These are phyloP conservation scores for Ptychoptera contaminata DNA, from an alignment of 2,888 invertebrate species.

Conservation along the genomic window DNA sequence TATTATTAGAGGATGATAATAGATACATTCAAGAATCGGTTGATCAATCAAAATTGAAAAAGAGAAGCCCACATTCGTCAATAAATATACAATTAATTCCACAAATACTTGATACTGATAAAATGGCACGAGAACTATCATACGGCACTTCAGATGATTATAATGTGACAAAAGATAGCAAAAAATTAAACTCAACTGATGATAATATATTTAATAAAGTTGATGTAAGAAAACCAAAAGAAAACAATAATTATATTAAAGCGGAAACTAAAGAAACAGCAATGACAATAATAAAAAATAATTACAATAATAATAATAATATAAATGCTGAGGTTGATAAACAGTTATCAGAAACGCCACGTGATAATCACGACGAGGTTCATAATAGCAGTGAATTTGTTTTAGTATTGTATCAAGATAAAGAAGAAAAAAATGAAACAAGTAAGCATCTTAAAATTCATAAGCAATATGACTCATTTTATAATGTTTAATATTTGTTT, in stretches of 20 bases:
- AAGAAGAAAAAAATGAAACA: constrained; percentile 34
- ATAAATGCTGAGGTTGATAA: no score
- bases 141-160: constrained; percentile 34
- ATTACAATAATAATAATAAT: no score
- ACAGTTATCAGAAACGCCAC: constrained; percentile 4
- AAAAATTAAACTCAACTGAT: neutral
- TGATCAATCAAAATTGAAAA: no score
- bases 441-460: constrained; percentile 23
- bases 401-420: constrained; percentile 51
- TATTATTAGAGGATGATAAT: no score
- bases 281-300: constrained; percentile 11
- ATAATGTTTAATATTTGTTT: no score
- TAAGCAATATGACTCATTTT: neutral
- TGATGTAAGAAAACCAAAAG: constrained; percentile 5
- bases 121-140: constrained; percentile 34
- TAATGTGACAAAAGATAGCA: neutral
- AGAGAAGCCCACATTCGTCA: neutral
- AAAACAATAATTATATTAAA: constrained; percentile 3
- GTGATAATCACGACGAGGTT: constrained; percentile 27
- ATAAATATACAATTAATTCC: constrained; percentile 16
- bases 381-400: constrained; percentile 67
- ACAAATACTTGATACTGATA: constrained; percentile 32
- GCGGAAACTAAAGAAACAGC: constrained; percentile 15
- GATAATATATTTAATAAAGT: constrained; percentile 1
- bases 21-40: no score